Conservation (phyloP, 2,113 vertebrate species). For the Echinops telfairi region DNA sequence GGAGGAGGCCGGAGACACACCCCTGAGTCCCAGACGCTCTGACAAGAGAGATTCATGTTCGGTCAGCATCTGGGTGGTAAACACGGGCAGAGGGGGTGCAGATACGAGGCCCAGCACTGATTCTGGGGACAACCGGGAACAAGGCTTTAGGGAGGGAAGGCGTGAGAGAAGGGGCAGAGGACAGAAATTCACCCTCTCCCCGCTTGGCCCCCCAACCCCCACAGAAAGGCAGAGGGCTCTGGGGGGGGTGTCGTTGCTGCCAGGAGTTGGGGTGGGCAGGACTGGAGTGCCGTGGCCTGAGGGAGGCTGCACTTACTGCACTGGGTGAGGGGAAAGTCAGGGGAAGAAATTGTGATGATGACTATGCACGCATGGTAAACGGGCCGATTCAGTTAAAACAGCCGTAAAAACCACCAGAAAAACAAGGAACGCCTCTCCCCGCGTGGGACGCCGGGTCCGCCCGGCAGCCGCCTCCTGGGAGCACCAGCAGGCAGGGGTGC, state of each 20-base stretch:
- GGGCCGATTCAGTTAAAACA: not conserved
- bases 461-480: rapidly evolving
- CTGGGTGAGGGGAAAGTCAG: not conserved
- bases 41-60: not conserved
- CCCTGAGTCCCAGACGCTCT: not conserved
- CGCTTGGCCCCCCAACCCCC: no score
- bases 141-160: not conserved
- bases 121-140: not conserved
- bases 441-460: no score
- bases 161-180: not conserved
- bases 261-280: no score
- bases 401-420: not conserved
- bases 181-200: not conserved
- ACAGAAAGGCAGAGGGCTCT: not conserved
- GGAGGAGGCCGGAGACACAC: not conserved
- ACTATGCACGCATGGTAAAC: no score
- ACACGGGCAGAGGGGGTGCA: not conserved
- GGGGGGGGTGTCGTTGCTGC: no score
- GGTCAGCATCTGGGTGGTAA: not conserved
- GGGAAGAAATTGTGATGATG: not conserved
- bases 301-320: no score
- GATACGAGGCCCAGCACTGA: no score
- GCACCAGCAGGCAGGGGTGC: not conserved
- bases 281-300: no score
- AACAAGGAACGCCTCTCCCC: not conserved